A percentile compares a stretch with the other conserved stretches of the same genome.
Evolutionary conservation across 2,113 vertebrate species (phyloP).

Genomic region (Pyrgilauda ruficollis): DNA sequence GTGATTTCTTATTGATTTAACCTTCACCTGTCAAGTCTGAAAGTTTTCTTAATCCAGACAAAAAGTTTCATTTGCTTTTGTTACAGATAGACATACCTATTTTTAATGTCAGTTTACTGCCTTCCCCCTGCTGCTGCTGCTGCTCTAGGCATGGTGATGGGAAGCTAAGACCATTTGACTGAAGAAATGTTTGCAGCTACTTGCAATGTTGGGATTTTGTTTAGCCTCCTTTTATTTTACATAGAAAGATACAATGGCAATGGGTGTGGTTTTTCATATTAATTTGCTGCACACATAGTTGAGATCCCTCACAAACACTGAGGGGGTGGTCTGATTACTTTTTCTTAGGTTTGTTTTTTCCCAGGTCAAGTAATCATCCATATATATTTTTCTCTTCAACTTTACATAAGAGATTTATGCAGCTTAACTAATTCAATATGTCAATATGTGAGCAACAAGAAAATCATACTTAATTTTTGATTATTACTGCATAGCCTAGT

Average conservation of each 20-base stretch:
- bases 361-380: background rate
- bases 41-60: background rate
- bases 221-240: background rate
- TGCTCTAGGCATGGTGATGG: background rate
- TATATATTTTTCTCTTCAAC: background rate
- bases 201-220: background rate
- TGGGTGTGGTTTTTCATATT: background rate
- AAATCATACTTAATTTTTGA: background rate
- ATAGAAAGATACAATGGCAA: background rate
- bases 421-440: background rate
- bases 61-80: background rate
- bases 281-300: background rate
- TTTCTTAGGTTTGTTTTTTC: background rate
- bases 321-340: background rate
- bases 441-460: background rate
- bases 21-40: background rate
- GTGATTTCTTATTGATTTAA: background rate
- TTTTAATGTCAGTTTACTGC: background rate
- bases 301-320: background rate
- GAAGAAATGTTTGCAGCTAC: background rate
- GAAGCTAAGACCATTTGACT: background rate
- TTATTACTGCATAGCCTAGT: background rate
- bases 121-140: background rate
- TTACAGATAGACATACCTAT: background rate
- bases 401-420: background rate